phyloP scores from a whole-genome alignment of 2,888 invertebrate genomes.

The Norana najaformis region DNA sequence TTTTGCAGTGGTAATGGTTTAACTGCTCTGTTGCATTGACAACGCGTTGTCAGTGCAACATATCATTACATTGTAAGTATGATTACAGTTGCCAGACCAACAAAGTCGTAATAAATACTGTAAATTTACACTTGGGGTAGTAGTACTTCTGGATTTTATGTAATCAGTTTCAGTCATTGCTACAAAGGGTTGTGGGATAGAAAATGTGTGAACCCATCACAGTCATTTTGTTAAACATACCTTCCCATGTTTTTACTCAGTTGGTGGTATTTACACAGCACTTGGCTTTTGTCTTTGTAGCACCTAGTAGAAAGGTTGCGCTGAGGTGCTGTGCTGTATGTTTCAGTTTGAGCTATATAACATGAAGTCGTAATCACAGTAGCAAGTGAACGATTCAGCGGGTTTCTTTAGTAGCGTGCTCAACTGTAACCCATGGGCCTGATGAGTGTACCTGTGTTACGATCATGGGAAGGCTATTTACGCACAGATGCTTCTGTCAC shows the following conservation, averaged over 20 bases:
- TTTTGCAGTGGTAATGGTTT: background rate
- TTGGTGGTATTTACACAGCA: too few relatives aligned
- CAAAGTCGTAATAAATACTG: background rate
- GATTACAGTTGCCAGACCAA: background rate
- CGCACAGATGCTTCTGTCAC: too few relatives aligned
- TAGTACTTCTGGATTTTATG: background rate
- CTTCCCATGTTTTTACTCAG: background rate
- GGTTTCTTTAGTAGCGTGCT: background rate
- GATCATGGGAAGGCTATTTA: too few relatives aligned
- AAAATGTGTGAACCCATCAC: background rate
- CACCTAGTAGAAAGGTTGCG: too few relatives aligned
- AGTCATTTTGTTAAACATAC: background rate
- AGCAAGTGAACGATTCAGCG: background rate
- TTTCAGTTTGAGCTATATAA: background rate
- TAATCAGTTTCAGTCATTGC: background rate
- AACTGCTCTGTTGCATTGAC: background rate
- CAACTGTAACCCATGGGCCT: background rate
- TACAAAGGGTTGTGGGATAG: too few relatives aligned
- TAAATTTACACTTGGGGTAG: background rate
- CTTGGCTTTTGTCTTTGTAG: background rate
- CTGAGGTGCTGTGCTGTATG: background rate
- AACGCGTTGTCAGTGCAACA: background rate
- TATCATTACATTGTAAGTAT: background rate
- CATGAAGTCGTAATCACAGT: background rate
- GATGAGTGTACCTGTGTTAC: too few relatives aligned